A percentile compares a stretch with the other conserved stretches of the same genome.
Conservation (phyloP, 2,888 invertebrate species). For the Melikaiella ostensackeni region DNA sequence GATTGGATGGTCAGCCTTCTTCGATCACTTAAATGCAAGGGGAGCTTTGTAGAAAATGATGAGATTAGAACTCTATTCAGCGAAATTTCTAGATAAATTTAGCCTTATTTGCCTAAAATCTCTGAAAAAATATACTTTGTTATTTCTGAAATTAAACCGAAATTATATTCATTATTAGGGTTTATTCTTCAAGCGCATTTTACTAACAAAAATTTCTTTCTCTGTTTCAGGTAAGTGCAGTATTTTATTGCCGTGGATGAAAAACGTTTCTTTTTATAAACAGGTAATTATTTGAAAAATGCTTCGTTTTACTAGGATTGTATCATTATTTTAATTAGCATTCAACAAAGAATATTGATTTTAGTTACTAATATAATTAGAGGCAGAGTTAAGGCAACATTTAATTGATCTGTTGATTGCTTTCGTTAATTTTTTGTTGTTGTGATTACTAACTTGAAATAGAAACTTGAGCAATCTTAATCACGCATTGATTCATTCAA, state of each 20-base stretch:
- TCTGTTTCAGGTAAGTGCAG: constrained; percentile 8
- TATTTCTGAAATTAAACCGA: too few species aligned
- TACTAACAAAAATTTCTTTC: neutral
- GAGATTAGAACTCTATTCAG: neutral
- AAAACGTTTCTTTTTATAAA: neutral
- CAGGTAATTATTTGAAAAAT: neutral
- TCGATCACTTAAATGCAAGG: neutral
- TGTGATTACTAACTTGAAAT: neutral
- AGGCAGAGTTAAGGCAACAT: neutral
- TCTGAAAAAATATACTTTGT: too few species aligned
- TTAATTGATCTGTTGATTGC: neutral
- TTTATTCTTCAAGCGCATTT: neutral
- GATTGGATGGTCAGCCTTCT: constrained; percentile 5
- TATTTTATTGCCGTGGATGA: neutral
- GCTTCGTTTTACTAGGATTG: neutral
- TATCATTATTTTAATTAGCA: neutral
- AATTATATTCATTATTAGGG: too few species aligned
- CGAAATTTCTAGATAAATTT: neutral
- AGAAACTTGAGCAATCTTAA: neutral
- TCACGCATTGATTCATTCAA: neutral
- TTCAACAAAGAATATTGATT: neutral
- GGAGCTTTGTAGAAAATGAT: neutral
- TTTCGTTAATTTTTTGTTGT: neutral
- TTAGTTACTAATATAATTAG: neutral
- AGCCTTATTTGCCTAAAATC: neutral